Evolutionary conservation across 2,797 vertebrate species (phyloP).

Genomic region (Amblyraja radiata): DNA sequence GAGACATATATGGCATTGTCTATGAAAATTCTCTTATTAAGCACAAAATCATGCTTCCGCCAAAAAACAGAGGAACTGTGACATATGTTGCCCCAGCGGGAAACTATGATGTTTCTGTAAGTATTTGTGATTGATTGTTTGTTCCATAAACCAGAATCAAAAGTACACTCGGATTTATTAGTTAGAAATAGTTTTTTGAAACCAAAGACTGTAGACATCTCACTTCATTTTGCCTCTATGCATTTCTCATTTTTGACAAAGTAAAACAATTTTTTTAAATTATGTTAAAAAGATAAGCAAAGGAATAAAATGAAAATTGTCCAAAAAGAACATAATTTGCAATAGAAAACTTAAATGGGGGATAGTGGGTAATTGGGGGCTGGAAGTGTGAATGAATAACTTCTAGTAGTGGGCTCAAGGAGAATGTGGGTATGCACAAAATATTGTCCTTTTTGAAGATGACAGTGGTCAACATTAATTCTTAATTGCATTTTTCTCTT

Average conservation of each 20-base stretch:
- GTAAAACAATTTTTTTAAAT: too few species aligned
- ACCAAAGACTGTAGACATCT: neutral
- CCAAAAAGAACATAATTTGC: neutral
- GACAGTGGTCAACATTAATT: neutral
- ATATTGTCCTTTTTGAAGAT: neutral
- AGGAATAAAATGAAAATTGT: too few species aligned
- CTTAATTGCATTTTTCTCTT: neutral
- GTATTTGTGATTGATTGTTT: constrained; percentile 46
- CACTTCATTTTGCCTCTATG: neutral
- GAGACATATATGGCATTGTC: constrained; percentile 76
- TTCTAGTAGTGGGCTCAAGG: neutral
- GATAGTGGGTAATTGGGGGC: neutral
- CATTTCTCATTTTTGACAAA: too few species aligned
- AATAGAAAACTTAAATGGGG: neutral
- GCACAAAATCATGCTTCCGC: constrained; percentile 95
- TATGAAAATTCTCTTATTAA: constrained; percentile 82
- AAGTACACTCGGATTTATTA: neutral
- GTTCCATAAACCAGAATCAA: constrained; percentile 1
- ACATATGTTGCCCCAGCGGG: constrained; percentile 87
- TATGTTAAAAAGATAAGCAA: too few species aligned
- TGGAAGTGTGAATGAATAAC: neutral
- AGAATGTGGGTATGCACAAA: neutral
- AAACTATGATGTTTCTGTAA: constrained; percentile 74
- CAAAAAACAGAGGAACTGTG: constrained; percentile 82
- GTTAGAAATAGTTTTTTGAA: neutral